These are phyloP conservation scores for Chaetura pelagica DNA, from an alignment of 2,113 vertebrate species.

Conservation along the genomic window DNA sequence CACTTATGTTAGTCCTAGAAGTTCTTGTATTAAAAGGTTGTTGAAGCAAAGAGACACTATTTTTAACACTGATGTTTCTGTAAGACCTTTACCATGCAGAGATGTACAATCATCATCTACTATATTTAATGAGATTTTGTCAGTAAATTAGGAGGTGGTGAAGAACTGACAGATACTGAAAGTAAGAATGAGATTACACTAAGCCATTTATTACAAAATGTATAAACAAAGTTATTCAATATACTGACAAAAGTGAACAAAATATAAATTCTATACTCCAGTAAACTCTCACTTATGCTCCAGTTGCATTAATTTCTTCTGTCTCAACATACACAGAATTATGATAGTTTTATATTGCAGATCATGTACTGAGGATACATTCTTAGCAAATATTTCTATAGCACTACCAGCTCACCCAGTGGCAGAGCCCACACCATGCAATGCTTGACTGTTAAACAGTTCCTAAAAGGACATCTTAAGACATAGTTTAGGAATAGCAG, in stretches of 20 bases:
- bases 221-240: not conserved
- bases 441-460: not conserved
- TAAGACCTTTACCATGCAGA: not conserved
- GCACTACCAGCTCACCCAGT: not conserved
- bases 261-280: not conserved
- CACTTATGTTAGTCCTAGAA: slow-evolving; percentile 51
- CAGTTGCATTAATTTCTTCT: not conserved
- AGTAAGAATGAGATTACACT: not conserved
- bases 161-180: not conserved
- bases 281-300: not conserved
- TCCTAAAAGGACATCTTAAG: not conserved
- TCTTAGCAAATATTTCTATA: not conserved
- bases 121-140: not conserved
- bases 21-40: not conserved
- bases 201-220: not conserved
- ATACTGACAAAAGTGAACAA: not conserved
- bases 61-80: not conserved
- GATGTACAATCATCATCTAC: not conserved
- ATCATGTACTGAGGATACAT: not conserved
- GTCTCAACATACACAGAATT: not conserved
- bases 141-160: not conserved
- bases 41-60: not conserved
- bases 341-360: not conserved
- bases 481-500: not conserved
- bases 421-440: not conserved